Base-by-base conservation (phyloP, 2,888 invertebrate genomes). In the Xanthostigma xanthostigma region DNA sequence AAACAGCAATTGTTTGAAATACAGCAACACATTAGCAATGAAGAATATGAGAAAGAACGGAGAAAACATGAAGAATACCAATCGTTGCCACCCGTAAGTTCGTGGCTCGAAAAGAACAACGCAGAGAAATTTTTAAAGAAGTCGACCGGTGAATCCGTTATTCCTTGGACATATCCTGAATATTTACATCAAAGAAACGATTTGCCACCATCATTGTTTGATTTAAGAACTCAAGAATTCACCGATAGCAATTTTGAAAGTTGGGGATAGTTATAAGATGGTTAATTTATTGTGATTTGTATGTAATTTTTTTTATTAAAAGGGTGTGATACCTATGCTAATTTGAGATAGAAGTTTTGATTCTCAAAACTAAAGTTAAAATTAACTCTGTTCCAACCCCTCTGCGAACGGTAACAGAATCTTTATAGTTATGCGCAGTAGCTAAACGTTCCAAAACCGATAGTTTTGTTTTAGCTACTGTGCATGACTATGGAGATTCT, bases 191-290 rank as follows among this genome's bases (percentile, higher is more conserved):
- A 61, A 46, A 68, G 69, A 53, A 58, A 60, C 4, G 71, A 74
- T 53, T 60, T 81, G 50, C 81, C 82, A 12, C 78, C 76, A 0
- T 82, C 81, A 43, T 55, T 80, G 10, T 71, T 68, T 55, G 75
- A 72, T 53, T 63, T 80, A 33, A 72, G 67, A 43, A 62, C 72
- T 1, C 71, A 75, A 46, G 71, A 74, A 56, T 74, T 80, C 56
- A 53, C 53, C 8, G 59, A 71, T 56, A 68, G 66, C 5, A 61
- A 69, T 54, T 69, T 76, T 58, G 66, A 62, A 49, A 69, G 71
- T 52, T 81, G 81, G 81, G 78, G 79, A 5, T 27, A 27, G 27
- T 27, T 4, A 17, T 17, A 17, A 17, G 27, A 5, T 27, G 27
- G 27, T 27, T 27, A 27, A 27, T 27, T 27, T 27, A 27, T 27